Percentiles rank a stretch among this genome's conserved stretches.
Conservation (phyloP, 2,797 vertebrate species). For the Myiotriccus ornatus region DNA sequence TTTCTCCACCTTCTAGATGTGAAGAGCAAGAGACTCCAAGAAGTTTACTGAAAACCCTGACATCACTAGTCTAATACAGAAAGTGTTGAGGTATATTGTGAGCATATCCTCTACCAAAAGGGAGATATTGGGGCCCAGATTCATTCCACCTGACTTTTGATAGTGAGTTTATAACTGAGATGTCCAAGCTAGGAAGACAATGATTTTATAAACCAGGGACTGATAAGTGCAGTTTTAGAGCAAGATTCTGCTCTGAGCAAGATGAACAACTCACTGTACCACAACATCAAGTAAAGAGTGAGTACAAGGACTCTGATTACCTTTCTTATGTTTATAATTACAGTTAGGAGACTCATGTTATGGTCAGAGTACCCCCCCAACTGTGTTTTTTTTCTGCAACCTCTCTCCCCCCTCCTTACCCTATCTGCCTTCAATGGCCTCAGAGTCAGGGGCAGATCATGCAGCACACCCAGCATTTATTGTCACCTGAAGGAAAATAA, state of each 20-base stretch:
- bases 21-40: neutral
- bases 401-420: neutral
- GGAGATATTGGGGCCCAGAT: neutral
- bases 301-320: neutral
- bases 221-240: neutral
- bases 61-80: neutral
- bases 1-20: neutral
- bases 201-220: neutral
- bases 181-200: neutral
- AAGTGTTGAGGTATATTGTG: neutral
- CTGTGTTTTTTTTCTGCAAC: neutral
- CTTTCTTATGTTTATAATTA: neutral
- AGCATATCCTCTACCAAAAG: neutral
- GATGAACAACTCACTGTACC: neutral
- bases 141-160: neutral
- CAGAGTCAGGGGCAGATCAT: neutral
- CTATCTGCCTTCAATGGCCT: neutral
- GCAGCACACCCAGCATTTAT: neutral
- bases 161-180: neutral
- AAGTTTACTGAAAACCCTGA: neutral
- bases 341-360: neutral
- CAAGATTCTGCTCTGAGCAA: neutral
- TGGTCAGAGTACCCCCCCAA: neutral
- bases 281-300: neutral
- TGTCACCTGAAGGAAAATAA: neutral